Percentiles rank a stretch among this genome's conserved stretches.
phyloP scores from a whole-genome alignment of 2,797 vertebrate species.

The Molossus molossus region DNA sequence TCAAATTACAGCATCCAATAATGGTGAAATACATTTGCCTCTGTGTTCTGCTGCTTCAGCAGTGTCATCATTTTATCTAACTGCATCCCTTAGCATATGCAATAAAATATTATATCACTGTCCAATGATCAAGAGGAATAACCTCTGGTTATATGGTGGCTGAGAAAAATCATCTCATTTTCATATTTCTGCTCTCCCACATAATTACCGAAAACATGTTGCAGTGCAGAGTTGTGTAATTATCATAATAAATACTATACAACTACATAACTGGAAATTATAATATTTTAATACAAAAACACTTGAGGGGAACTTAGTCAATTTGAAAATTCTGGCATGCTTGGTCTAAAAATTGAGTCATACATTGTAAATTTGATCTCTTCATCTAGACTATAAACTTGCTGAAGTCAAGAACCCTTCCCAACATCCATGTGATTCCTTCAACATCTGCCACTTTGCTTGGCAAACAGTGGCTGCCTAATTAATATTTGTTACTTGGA shows the following conservation, averaged over 20 bases:
- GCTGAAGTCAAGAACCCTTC: conserved; percentile 52
- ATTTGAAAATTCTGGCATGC: conserved; percentile 23
- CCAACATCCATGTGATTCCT: conserved; percentile 31
- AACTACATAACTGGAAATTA: conserved; percentile 49
- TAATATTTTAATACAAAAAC: conserved; percentile 51
- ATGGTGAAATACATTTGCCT: neutral
- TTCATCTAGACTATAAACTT: conserved; percentile 55
- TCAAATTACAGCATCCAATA: neutral
- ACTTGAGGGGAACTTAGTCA: neutral
- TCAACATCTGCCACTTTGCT: neutral
- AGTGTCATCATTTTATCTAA: neutral
- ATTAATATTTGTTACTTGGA: conserved; percentile 51
- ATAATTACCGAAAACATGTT: neutral
- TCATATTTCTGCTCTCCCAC: neutral
- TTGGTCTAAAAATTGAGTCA: conserved; percentile 58
- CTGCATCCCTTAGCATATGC: neutral
- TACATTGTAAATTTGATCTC: conserved; percentile 42
- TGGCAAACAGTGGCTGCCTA: neutral
- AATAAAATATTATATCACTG: neutral
- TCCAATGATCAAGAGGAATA: neutral
- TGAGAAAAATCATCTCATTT: conserved; percentile 46
- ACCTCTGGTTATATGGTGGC: neutral
- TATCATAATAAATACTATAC: conserved; percentile 45
- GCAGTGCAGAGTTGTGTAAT: neutral
- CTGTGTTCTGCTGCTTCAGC: neutral